Evolutionary conservation across 2,888 invertebrate species (phyloP).

Genomic region (Pachliopta kotzebuea): DNA sequence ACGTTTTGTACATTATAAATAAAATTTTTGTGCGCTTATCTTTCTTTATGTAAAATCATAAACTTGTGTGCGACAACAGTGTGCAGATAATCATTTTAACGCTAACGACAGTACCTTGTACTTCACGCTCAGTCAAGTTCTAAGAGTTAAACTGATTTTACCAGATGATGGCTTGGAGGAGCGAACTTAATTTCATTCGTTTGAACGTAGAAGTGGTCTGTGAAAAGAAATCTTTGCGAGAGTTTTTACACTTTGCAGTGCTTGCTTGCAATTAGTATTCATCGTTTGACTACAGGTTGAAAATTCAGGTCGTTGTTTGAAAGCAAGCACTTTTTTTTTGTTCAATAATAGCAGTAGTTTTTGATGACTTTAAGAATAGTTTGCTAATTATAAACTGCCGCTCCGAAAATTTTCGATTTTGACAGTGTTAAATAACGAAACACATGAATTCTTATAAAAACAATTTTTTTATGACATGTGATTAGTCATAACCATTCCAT

Average conservation of each 20-base stretch:
- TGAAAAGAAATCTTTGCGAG: conserved; percentile 17
- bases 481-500: too few relatives aligned
- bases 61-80: neutral
- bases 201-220: conserved; percentile 1
- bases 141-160: conserved; percentile 14
- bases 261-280: conserved; percentile 26
- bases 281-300: conserved; percentile 36
- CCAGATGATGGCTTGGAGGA: neutral
- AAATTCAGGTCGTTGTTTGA: conserved; percentile 34
- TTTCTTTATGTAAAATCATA: neutral
- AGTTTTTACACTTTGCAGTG: conserved; percentile 6
- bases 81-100: neutral
- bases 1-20: too few relatives aligned
- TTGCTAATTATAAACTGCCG: neutral
- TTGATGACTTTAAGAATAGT: neutral
- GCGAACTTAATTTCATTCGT: conserved; percentile 20
- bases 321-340: neutral
- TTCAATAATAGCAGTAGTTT: too few relatives aligned
- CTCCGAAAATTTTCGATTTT: too few relatives aligned
- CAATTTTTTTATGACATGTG: too few relatives aligned
- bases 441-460: too few relatives aligned
- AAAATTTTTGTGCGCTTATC: too few relatives aligned
- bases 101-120: neutral
- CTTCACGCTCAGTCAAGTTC: conserved; percentile 3
- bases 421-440: too few relatives aligned